Evolutionary conservation across 1,140 invertebrate species (phyloP).

Genomic region (Brachionus manjavacas): DNA sequence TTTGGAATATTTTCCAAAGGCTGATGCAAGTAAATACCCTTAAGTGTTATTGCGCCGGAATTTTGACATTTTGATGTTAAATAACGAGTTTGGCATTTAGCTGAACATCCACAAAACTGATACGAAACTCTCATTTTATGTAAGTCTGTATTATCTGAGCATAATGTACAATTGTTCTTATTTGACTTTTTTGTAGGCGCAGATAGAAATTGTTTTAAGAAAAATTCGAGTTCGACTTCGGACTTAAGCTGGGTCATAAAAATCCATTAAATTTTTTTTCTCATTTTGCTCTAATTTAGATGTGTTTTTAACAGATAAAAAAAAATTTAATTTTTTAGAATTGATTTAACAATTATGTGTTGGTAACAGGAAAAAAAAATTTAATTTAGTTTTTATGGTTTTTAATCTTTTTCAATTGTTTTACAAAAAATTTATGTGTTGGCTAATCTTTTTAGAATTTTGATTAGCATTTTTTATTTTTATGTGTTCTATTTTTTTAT

Average conservation of each 20-base stretch:
- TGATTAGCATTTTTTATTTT: too few relatives aligned
- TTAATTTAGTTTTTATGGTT: neutral
- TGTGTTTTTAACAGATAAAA: neutral
- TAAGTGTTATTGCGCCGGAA: neutral
- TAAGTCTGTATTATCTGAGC: neutral
- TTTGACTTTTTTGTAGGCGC: constrained; percentile 12
- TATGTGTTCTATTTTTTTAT: too few relatives aligned
- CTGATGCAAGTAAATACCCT: neutral
- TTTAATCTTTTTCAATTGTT: constrained; percentile 2
- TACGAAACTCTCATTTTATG: constrained; percentile 19
- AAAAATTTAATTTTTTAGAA: neutral
- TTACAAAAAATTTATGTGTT: neutral
- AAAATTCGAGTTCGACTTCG: neutral
- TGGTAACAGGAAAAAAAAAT: neutral
- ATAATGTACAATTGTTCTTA: constrained; percentile 4
- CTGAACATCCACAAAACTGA: constrained; percentile 8
- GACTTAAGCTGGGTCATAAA: neutral
- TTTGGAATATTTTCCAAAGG: neutral
- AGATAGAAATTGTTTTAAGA: neutral
- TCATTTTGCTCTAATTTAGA: neutral
- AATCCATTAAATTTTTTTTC: constrained; percentile 14
- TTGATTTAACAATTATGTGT: too few relatives aligned
- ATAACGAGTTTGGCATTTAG: constrained; percentile 6
- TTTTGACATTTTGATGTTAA: constrained; percentile 1
- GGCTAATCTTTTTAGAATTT: too few relatives aligned